These are phyloP conservation scores for cattle (Bos taurus) DNA, from an alignment of 2,113 vertebrate species.

Conservation along the genomic window ARS-UCD2.0 NC_037338.1:62966001-62966500, in stretches of 20 bases:
- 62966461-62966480: slow-evolving; percentile 11
- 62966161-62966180: not conserved
- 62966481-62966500: not conserved
- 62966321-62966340: not conserved
- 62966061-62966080: not conserved
- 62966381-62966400: not conserved
- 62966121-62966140: not conserved
- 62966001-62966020: slow-evolving; percentile 1
- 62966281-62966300: not conserved
- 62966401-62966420: slow-evolving; percentile 2
- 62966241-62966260: not conserved
- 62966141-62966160: slow-evolving; percentile 11
- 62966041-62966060: not conserved
- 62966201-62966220: not conserved
- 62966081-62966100: not conserved
- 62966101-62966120: slow-evolving; percentile 15
- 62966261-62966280: not conserved
- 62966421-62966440: not conserved
- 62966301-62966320: slow-evolving; percentile 8
- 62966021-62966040: not conserved
- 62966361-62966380: not conserved
- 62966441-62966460: not conserved
- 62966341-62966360: not conserved
- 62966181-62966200: not conserved
- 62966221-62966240: not conserved